phyloP scores from a whole-genome alignment of 2,113 vertebrate genomes.

The Macroglossus sobrinus region DNA sequence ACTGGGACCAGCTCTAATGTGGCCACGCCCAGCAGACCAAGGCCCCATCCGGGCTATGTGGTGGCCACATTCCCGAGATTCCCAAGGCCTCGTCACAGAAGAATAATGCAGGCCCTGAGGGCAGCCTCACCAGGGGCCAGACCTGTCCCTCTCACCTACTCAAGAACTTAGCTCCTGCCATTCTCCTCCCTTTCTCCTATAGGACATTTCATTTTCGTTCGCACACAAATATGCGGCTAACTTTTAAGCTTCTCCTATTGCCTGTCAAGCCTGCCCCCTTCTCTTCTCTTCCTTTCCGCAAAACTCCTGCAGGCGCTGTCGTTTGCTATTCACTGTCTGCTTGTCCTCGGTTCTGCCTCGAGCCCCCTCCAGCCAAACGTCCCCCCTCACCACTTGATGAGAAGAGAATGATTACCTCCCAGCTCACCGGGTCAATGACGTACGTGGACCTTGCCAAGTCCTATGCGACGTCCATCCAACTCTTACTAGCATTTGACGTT shows the following conservation, averaged over 20 bases:
- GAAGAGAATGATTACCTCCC: too few relatives aligned
- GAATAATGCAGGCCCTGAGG: neutral
- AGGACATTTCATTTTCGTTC: neutral
- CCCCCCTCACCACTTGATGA: too few relatives aligned
- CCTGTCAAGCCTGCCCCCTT: fast-evolving
- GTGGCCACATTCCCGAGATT: constrained; percentile 16
- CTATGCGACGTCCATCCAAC: neutral
- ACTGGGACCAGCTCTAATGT: neutral
- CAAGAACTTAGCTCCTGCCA: neutral
- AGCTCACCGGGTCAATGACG: neutral
- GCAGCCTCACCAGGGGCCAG: neutral
- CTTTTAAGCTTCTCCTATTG: neutral
- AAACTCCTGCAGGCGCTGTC: neutral
- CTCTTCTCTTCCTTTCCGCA: neutral
- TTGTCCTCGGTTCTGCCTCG: neutral
- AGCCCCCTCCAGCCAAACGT: neutral
- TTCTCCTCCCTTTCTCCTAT: neutral
- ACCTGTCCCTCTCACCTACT: neutral
- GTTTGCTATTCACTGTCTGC: fast-evolving
- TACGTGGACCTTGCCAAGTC: neutral
- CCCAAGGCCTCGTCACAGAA: neutral
- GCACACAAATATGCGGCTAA: neutral
- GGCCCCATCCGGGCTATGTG: neutral
- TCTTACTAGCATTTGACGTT: neutral
- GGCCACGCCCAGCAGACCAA: neutral